Evolutionary conservation across 2,797 vertebrate genomes (phyloP).

Genomic region (Psittacula echo): DNA sequence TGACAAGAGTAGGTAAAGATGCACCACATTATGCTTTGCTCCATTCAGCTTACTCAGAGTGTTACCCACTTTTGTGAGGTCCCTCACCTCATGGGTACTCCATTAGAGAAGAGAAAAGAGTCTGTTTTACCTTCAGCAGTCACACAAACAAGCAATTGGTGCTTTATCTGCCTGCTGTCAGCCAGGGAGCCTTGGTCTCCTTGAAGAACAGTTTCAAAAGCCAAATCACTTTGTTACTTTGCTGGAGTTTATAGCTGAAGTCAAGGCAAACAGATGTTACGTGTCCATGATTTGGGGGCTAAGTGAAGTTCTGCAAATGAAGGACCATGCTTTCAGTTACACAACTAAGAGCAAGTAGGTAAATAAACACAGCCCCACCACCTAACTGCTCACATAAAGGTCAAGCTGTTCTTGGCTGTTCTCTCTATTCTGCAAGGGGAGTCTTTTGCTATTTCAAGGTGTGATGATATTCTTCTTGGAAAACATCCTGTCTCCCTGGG

Average conservation of each 20-base stretch:
- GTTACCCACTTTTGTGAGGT: background rate
- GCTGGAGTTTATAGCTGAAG: background rate
- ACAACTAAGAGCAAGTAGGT: background rate
- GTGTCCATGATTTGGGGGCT: background rate
- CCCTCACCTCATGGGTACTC: background rate
- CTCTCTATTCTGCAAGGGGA: background rate
- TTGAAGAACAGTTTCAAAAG: background rate
- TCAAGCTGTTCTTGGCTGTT: constrained; percentile 37
- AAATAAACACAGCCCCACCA: constrained; percentile 4
- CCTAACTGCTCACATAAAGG: background rate
- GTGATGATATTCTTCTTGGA: constrained; percentile 47
- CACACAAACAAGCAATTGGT: background rate
- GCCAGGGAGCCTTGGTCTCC: background rate
- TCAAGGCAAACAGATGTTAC: background rate
- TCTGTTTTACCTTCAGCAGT: background rate
- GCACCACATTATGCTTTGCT: background rate
- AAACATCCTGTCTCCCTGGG: constrained; percentile 50
- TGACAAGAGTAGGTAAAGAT: background rate
- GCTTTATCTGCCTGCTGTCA: background rate
- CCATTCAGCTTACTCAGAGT: background rate
- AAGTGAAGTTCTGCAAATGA: background rate
- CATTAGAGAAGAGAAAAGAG: background rate
- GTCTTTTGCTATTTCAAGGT: constrained; percentile 54
- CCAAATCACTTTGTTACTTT: background rate
- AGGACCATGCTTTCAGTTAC: background rate